Conservation (phyloP, 92 coral and sea anemone genomes). For the Zoanthus sociatus region DNA sequence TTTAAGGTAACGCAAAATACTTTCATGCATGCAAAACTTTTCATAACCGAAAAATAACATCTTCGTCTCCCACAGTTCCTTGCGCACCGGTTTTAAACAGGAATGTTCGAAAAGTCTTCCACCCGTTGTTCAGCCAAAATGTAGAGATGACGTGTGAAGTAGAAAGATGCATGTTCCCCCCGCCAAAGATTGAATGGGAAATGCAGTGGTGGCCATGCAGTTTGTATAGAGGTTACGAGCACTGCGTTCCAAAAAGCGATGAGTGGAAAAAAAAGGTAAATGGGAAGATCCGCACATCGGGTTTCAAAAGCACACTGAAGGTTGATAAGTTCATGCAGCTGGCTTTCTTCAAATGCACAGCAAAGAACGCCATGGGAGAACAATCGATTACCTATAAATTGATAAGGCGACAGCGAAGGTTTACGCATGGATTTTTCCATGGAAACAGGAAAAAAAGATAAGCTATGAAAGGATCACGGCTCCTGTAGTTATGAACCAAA, state of each 20-base stretch:
- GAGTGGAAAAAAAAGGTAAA: background rate
- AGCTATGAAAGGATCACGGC: too few species aligned
- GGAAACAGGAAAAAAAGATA: too few species aligned
- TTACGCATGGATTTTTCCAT: too few species aligned
- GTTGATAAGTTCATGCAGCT: background rate
- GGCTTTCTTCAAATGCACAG: slow-evolving; percentile 31
- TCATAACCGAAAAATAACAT: background rate
- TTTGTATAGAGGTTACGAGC: background rate
- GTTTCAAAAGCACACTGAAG: slow-evolving; percentile 1
- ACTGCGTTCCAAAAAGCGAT: background rate
- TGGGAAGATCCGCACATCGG: background rate
- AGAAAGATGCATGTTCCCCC: slow-evolving; percentile 2
- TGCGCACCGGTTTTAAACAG: slow-evolving; percentile 32
- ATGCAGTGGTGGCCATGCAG: slow-evolving; percentile 43
- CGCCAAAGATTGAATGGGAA: slow-evolving; percentile 17
- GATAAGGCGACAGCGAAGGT: background rate
- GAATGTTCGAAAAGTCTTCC: slow-evolving; percentile 11
- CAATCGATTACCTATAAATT: slow-evolving; percentile 5
- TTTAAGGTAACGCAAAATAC: background rate
- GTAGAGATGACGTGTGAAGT: slow-evolving; percentile 27
- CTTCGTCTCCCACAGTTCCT: slow-evolving; percentile 14
- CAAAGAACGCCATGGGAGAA: slow-evolving; percentile 14
- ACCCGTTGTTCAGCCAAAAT: background rate
- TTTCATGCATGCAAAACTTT: background rate
- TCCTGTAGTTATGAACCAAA: too few species aligned